Evolutionary conservation across 2,888 invertebrate genomes (phyloP).

Genomic region (Metellina segmentata): DNA sequence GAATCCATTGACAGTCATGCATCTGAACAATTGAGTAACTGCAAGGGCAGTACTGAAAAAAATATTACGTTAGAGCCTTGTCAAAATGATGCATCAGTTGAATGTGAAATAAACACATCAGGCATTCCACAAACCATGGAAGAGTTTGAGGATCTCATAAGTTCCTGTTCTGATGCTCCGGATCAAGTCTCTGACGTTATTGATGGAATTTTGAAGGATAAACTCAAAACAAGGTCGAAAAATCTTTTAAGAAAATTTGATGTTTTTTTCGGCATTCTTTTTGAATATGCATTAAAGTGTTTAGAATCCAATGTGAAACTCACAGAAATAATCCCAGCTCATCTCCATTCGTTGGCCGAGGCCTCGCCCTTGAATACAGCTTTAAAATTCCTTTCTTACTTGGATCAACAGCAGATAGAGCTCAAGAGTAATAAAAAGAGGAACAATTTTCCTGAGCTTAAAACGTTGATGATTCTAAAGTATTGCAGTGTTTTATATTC

Average conservation of each 20-base stretch:
- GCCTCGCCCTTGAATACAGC: slow-evolving; percentile 37
- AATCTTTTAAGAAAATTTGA: slow-evolving; percentile 88
- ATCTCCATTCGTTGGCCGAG: slow-evolving; percentile 61
- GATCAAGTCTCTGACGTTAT: slow-evolving; percentile 87
- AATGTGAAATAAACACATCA: background rate
- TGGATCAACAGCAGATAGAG: slow-evolving; percentile 59
- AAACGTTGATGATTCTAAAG: slow-evolving; percentile 88
- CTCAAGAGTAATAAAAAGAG: slow-evolving; percentile 58
- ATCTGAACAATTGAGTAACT: slow-evolving; percentile 28
- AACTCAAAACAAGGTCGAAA: slow-evolving; percentile 85
- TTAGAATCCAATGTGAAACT: slow-evolving; percentile 81
- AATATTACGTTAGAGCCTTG: slow-evolving; percentile 33
- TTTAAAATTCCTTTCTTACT: slow-evolving; percentile 39
- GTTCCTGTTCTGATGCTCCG: slow-evolving; percentile 83
- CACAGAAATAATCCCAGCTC: slow-evolving; percentile 44
- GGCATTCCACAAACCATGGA: slow-evolving; percentile 85
- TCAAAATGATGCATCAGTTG: background rate
- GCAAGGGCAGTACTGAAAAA: slow-evolving; percentile 76
- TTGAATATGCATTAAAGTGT: slow-evolving; percentile 89
- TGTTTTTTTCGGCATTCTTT: slow-evolving; percentile 87
- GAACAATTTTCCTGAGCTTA: slow-evolving; percentile 45
- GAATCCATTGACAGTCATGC: slow-evolving; percentile 79
- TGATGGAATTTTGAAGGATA: slow-evolving; percentile 91
- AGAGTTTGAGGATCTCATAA: slow-evolving; percentile 85
- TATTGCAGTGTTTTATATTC: slow-evolving; percentile 90